These are phyloP conservation scores for Synergus laeviventris DNA, from an alignment of 2,888 invertebrate genomes.

Conservation along the genomic window DNA sequence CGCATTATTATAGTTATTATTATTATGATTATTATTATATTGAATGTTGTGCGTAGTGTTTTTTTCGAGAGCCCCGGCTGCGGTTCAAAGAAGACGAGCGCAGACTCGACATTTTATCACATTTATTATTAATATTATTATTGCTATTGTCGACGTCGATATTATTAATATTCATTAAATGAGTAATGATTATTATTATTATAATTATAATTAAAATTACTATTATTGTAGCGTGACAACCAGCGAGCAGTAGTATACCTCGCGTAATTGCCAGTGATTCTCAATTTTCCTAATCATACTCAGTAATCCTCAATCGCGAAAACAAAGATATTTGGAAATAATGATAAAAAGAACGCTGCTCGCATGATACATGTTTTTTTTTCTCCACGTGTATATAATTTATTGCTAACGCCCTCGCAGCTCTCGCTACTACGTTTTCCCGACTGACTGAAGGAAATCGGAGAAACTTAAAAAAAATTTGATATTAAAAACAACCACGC, in stretches of 20 bases:
- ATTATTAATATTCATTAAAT: conserved; percentile 55
- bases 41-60: conserved; percentile 74
- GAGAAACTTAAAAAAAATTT: conserved; percentile 10
- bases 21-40: conserved; percentile 67
- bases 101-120: conserved; percentile 62
- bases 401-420: conserved; percentile 13
- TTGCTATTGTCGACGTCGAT: conserved; percentile 53
- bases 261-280: conserved; percentile 40
- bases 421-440: conserved; percentile 16
- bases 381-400: background rate
- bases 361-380: conserved; percentile 13
- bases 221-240: conserved; percentile 35
- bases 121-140: conserved; percentile 61
- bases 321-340: conserved; percentile 17
- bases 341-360: conserved; percentile 15
- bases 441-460: conserved; percentile 31
- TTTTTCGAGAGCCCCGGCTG: conserved; percentile 60
- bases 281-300: conserved; percentile 40
- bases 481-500: conserved; percentile 12
- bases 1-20: conserved; percentile 66
- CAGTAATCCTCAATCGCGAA: conserved; percentile 38
- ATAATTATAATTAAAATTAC: conserved; percentile 14
- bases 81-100: conserved; percentile 56
- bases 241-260: conserved; percentile 30
- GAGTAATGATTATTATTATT: conserved; percentile 36